Base-by-base conservation (phyloP, 1,140 invertebrate species). In the Himalopsyche phryganea region DNA sequence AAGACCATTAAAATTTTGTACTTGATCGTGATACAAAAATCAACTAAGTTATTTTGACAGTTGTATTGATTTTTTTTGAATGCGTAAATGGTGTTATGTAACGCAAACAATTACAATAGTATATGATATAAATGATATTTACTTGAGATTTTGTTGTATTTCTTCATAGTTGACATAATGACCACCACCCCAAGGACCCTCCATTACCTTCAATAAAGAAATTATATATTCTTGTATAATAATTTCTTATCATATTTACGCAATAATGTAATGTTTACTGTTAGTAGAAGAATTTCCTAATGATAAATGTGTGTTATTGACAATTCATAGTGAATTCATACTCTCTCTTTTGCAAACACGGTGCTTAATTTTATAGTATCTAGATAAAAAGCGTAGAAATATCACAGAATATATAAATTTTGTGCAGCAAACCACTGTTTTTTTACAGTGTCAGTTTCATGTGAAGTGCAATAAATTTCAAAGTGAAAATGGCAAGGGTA, bases 141-240 rank as follows among this genome's bases (percentile, higher is more conserved):
- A 88, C 86, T 83, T 87, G 54, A 89, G 72, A 70, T 89, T 88
- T 63, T 87, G 87, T 70, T 90, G 88, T 68, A 91, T 84, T 75
- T 92, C 89, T 71, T 91, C 86, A 67, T 90, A 91, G 70, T 92
- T 92, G 32, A 88, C 86, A 67, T 91, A 91, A 68, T 91, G 89
- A 51, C 86, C 87, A 68, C 87, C 69, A 81, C 65, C 83, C 81
- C 67, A 82, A 69, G 67, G 80, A 71, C 67, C 78, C 61, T 68
- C 76, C 69, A 76, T 79, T 67, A 71, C 70, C 67, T 76, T 66
- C 51, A 61, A 68, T 44, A 53, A 42, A 62, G 47, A 61, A 66
- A 51, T 67, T 65, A 60, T 71, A 67, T 35, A 70, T 45, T 38
- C 66, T 42, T 52, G 13, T 49, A 66, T 75, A 68, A 55, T 56